Conservation (phyloP, 2,113 vertebrate genomes). For the Oenanthe oenanthe region DNA sequence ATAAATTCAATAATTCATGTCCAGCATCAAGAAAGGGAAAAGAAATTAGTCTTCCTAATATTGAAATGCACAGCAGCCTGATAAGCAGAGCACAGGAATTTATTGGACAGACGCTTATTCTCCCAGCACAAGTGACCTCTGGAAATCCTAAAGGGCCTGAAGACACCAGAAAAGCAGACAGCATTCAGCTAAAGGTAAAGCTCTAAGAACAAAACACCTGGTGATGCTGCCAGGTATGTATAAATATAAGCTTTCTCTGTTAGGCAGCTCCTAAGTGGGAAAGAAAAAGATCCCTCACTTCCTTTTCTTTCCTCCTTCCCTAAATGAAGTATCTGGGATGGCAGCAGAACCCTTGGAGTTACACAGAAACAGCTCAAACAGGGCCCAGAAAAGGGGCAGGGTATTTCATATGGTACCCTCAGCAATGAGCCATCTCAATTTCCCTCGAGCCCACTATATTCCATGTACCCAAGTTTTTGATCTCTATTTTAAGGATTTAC, state of each 20-base stretch:
- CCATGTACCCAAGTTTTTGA: neutral
- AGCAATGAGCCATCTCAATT: neutral
- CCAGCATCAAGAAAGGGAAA: neutral
- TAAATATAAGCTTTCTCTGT: neutral
- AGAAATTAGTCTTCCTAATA: neutral
- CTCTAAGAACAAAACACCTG: neutral
- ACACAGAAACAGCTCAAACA: neutral
- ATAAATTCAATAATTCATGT: slow-evolving; percentile 41
- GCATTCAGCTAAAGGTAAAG: neutral
- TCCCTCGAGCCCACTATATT: neutral
- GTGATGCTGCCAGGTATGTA: neutral
- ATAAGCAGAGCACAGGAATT: neutral
- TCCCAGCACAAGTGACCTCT: neutral
- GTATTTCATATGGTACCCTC: neutral
- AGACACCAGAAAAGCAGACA: neutral
- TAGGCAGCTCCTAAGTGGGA: neutral
- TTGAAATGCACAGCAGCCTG: neutral
- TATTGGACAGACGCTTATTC: neutral
- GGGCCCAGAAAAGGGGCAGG: neutral
- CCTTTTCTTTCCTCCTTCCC: neutral
- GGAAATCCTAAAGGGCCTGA: neutral
- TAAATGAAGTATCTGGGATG: rapidly evolving
- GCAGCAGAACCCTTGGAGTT: neutral
- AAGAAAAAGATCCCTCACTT: neutral
- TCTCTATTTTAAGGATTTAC: neutral